Percentiles rank a stretch among this genome's conserved stretches.
These are phyloP conservation scores for Stenopsyche tienmushanensis DNA, from an alignment of 1,140 invertebrate genomes.

Conservation along the genomic window DNA sequence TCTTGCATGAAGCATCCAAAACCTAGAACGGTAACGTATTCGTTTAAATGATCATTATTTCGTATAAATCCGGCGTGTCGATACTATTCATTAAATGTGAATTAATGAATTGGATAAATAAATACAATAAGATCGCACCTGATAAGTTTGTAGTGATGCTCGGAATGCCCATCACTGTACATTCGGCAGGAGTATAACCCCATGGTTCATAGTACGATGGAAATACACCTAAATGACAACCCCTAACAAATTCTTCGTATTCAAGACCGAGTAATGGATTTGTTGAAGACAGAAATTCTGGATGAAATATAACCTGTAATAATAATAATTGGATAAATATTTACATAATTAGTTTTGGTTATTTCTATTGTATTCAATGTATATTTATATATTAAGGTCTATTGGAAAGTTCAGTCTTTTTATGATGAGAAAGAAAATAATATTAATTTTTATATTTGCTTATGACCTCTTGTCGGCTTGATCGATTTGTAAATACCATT, in stretches of 20 bases:
- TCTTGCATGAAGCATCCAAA: conserved; percentile 99
- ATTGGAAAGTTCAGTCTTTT: no score
- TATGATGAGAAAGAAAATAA: no score
- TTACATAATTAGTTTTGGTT: background rate
- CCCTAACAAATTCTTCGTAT: conserved; percentile 99
- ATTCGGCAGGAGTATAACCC: conserved; percentile 99
- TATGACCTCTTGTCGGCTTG: no score
- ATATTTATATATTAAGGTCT: no score
- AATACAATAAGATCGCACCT: conserved; percentile 51
- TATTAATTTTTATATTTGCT: no score
- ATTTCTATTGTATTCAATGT: no score
- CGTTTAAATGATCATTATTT: no score
- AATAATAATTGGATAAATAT: background rate
- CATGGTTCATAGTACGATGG: conserved; percentile 99
- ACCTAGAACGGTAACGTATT: conserved; percentile 55
- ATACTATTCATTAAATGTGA: background rate
- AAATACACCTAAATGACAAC: conserved; percentile 98
- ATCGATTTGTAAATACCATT: no score
- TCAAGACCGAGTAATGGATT: conserved; percentile 98
- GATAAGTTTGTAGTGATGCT: conserved; percentile 97
- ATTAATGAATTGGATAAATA: conserved; percentile 6
- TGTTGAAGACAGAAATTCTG: conserved; percentile 97
- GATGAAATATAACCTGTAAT: conserved; percentile 93
- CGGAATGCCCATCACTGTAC: conserved; percentile 99
- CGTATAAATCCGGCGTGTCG: background rate